Conservation (phyloP, 2,888 invertebrate species). For the Sisyra nigra region DNA sequence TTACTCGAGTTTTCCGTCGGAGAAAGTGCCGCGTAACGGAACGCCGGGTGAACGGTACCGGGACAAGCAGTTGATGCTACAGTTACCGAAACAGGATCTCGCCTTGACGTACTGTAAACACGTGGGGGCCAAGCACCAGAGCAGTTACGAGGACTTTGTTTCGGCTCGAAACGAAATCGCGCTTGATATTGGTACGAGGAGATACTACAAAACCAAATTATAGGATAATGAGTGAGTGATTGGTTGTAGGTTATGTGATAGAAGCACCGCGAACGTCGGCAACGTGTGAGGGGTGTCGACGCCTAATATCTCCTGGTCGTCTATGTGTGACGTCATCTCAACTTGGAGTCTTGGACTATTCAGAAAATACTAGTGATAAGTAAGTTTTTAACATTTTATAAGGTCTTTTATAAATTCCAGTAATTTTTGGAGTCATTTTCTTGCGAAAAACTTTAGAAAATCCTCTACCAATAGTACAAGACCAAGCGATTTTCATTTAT, state of each 20-base stretch:
- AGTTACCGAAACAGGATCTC: constrained; percentile 90
- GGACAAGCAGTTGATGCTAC: constrained; percentile 67
- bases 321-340: constrained; percentile 75
- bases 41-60: constrained; percentile 68
- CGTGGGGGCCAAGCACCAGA: constrained; percentile 58
- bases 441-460: too few species aligned
- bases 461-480: too few species aligned
- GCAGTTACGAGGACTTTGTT: constrained; percentile 86
- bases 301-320: constrained; percentile 61
- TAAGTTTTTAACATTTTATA: constrained; percentile 7
- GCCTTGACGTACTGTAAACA: constrained; percentile 79
- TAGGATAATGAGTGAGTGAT: constrained; percentile 7
- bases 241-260: constrained; percentile 38
- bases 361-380: constrained; percentile 31
- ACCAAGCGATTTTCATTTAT: too few species aligned
- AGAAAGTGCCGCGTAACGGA: constrained; percentile 43
- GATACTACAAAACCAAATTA: not conserved
- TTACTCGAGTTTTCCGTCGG: constrained; percentile 74
- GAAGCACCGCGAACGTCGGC: constrained; percentile 33
- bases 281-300: constrained; percentile 62
- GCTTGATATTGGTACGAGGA: constrained; percentile 66
- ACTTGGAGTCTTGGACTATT: constrained; percentile 32
- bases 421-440: too few species aligned
- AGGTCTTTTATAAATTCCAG: too few species aligned
- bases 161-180: constrained; percentile 89